Percentiles rank a stretch among this genome's conserved stretches.
Evolutionary conservation across 2,113 vertebrate species (phyloP).

Genomic region (Caretta caretta): DNA sequence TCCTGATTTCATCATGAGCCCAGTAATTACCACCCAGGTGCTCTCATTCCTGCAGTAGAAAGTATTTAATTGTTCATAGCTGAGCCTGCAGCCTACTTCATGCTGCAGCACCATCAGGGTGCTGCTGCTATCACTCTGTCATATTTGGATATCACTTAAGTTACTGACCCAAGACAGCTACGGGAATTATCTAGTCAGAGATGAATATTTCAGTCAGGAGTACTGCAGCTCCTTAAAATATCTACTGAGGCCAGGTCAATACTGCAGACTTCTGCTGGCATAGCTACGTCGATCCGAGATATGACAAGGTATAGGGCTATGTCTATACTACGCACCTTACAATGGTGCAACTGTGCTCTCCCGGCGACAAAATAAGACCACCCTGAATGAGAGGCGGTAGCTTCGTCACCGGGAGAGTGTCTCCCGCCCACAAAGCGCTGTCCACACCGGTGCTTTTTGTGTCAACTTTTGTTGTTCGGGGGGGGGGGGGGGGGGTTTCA

Average conservation of each 20-base stretch:
- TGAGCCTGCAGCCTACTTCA: not conserved
- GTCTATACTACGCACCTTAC: too few relatives aligned
- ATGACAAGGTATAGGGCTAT: not conserved
- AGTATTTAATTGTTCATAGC: not conserved
- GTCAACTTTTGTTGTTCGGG: too few relatives aligned
- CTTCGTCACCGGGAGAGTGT: too few relatives aligned
- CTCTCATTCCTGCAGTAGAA: not conserved
- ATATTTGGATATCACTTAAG: not conserved
- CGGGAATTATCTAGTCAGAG: slow-evolving; percentile 1
- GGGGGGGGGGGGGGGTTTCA: too few relatives aligned
- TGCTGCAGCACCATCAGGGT: not conserved
- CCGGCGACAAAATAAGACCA: not conserved
- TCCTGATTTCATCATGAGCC: not conserved
- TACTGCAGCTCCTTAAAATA: slow-evolving; percentile 38
- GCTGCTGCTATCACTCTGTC: not conserved
- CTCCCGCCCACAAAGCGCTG: too few relatives aligned
- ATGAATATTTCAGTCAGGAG: not conserved
- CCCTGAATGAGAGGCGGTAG: too few relatives aligned
- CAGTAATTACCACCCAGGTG: not conserved
- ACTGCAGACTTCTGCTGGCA: slow-evolving; percentile 20
- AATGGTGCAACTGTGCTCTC: too few relatives aligned
- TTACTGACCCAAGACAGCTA: slow-evolving; percentile 26
- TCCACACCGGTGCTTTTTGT: too few relatives aligned
- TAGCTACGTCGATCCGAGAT: slow-evolving; percentile 49
- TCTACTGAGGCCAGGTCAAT: slow-evolving; percentile 49